Conservation (phyloP, 2,797 vertebrate species). For the Cynodonichthys magdalenae region DNA sequence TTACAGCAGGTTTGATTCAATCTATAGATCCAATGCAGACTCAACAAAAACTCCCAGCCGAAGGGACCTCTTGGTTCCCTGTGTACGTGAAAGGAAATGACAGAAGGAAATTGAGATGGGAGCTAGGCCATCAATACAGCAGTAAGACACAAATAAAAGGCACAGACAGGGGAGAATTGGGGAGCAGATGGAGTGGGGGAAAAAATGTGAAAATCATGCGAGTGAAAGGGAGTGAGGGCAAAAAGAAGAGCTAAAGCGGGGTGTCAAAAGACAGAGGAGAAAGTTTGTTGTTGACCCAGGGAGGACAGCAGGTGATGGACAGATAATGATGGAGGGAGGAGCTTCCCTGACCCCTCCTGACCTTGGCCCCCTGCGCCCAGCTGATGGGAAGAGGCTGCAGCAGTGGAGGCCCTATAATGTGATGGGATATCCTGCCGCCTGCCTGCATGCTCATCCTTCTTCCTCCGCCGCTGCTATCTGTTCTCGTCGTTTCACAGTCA, state of each 20-base stretch:
- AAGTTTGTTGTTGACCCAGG: conserved; percentile 70
- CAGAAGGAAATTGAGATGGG: conserved; percentile 48
- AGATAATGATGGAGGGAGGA: conserved; percentile 73
- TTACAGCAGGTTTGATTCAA: conserved; percentile 39
- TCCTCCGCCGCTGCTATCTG: conserved; percentile 62
- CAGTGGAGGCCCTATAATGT: conserved; percentile 68
- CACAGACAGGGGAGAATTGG: conserved; percentile 34
- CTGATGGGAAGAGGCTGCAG: conserved; percentile 66
- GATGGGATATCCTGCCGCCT: conserved; percentile 82
- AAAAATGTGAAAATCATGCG: conserved; percentile 57
- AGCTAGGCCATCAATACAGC: conserved; percentile 45
- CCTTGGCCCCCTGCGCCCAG: conserved; percentile 63
- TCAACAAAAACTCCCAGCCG: conserved; percentile 49
- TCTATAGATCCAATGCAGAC: conserved; percentile 57
- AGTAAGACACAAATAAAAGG: conserved; percentile 54
- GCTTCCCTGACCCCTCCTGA: conserved; percentile 67
- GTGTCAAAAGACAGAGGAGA: conserved; percentile 48
- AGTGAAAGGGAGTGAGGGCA: conserved; percentile 36
- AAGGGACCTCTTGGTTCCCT: conserved; percentile 40
- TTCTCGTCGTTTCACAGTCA: conserved; percentile 67
- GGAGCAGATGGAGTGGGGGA: conserved; percentile 65
- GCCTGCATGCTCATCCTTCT: conserved; percentile 64
- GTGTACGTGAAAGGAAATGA: conserved; percentile 40
- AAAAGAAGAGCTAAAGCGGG: conserved; percentile 47
- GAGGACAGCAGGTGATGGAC: conserved; percentile 75